phyloP scores from a whole-genome alignment of 2,113 vertebrate genomes.

The Herpetotheres cachinnans region DNA sequence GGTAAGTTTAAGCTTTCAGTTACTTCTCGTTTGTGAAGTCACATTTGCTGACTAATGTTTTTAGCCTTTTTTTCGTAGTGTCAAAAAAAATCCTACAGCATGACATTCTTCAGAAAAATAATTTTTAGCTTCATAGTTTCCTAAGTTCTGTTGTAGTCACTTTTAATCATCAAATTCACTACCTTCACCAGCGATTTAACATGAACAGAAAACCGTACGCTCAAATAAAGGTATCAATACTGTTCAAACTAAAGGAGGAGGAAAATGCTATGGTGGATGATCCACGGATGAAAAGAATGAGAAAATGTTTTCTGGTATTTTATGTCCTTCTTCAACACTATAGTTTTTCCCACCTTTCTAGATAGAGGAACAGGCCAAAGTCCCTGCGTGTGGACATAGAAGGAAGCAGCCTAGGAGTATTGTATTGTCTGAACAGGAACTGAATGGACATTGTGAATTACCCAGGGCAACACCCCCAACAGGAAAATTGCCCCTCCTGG shows the following conservation, averaged over 20 bases:
- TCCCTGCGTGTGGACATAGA: background rate
- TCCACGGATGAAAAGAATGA: background rate
- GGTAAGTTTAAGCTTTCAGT: background rate
- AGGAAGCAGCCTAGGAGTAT: background rate
- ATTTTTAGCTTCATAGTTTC: background rate
- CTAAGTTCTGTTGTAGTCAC: background rate
- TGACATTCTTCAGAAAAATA: constrained; percentile 10
- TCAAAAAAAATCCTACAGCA: constrained; percentile 46
- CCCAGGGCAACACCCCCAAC: accelerated
- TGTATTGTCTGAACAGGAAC: background rate
- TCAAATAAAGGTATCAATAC: background rate
- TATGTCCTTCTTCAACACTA: background rate
- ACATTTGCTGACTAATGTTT: constrained; percentile 44
- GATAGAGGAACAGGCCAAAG: background rate
- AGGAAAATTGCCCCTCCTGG: background rate
- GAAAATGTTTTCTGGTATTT: background rate
- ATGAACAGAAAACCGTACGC: background rate
- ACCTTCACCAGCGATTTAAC: constrained; percentile 10
- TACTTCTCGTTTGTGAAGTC: constrained; percentile 68
- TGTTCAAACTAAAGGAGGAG: background rate
- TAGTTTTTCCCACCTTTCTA: background rate
- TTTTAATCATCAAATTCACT: constrained; percentile 39
- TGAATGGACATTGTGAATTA: background rate
- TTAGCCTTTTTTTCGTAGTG: background rate
- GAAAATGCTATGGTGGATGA: background rate